These are phyloP conservation scores for Melanotaenia nigrans DNA, from an alignment of 2,797 vertebrate genomes.

Conservation along the genomic window DNA sequence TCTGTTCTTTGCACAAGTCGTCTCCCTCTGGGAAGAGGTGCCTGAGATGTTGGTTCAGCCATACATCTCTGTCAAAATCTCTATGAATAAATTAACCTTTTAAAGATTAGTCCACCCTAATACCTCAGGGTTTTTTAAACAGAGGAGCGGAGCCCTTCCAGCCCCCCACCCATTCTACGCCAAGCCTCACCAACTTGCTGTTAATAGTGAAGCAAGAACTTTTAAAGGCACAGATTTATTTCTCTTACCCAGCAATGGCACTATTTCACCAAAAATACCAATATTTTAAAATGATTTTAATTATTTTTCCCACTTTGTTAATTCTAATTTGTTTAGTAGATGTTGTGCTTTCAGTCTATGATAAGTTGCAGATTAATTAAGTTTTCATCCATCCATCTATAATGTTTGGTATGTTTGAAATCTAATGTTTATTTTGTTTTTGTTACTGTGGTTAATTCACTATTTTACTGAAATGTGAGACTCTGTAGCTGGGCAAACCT, in stretches of 20 bases:
- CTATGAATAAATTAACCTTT: conserved; percentile 99
- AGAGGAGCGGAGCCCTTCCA: conserved; percentile 85
- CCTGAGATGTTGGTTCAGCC: conserved; percentile 87
- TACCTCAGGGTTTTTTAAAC: conserved; percentile 95
- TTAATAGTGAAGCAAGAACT: conserved; percentile 73
- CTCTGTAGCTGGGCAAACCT: too few relatives aligned
- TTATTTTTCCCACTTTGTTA: neutral
- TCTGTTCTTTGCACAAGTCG: conserved; percentile 75
- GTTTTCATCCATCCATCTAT: too few relatives aligned
- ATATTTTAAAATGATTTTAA: neutral
- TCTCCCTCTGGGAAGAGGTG: conserved; percentile 90
- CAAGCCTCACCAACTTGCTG: conserved; percentile 83
- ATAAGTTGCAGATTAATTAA: neutral
- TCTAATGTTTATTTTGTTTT: neutral
- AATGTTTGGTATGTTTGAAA: neutral
- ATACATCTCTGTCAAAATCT: conserved; percentile 99
- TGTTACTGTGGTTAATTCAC: neutral
- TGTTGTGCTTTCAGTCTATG: neutral
- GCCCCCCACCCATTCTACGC: conserved; percentile 59
- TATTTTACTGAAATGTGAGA: neutral
- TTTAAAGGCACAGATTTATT: conserved; percentile 69
- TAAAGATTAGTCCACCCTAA: conserved; percentile 99
- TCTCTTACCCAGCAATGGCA: neutral
- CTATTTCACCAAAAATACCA: neutral
- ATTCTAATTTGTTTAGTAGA: neutral